A percentile compares a stretch with the other conserved stretches of the same genome.
Evolutionary conservation across 1,140 invertebrate genomes (phyloP).

Genomic region (Planococcus citri): DNA sequence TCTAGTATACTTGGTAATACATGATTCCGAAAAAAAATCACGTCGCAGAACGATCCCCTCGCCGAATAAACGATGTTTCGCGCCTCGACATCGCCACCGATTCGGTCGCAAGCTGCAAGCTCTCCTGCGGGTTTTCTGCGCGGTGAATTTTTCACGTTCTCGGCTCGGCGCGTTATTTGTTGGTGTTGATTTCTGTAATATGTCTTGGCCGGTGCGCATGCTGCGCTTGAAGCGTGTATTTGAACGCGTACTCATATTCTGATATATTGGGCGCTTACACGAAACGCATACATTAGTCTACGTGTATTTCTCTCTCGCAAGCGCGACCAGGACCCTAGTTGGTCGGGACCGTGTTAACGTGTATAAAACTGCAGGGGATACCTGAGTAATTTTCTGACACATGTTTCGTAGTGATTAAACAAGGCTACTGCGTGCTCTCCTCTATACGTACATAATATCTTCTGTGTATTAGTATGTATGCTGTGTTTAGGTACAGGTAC

Average conservation of each 20-base stretch:
- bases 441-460: background rate
- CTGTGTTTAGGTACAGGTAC: too few species aligned
- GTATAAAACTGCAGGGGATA: conserved; percentile 12
- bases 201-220: background rate
- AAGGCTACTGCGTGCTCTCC: conserved; percentile 10
- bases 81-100: too few species aligned
- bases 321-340: background rate
- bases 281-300: conserved; percentile 17
- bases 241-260: conserved; percentile 10
- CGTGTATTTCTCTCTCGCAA: background rate
- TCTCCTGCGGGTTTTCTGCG: too few species aligned
- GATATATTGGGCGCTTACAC: conserved; percentile 17
- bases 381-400: conserved; percentile 17
- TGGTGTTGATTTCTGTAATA: conserved; percentile 20
- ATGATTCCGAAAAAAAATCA: too few species aligned
- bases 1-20: too few species aligned
- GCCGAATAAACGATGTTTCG: too few species aligned
- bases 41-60: too few species aligned
- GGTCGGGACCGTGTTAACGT: background rate
- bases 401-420: conserved; percentile 19
- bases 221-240: conserved; percentile 14
- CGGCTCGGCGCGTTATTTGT: background rate
- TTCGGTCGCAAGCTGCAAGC: too few species aligned
- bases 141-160: too few species aligned
- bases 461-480: too few species aligned